phyloP scores from a whole-genome alignment of 2,888 invertebrate species.

The Trissonchulus sp. region DNA sequence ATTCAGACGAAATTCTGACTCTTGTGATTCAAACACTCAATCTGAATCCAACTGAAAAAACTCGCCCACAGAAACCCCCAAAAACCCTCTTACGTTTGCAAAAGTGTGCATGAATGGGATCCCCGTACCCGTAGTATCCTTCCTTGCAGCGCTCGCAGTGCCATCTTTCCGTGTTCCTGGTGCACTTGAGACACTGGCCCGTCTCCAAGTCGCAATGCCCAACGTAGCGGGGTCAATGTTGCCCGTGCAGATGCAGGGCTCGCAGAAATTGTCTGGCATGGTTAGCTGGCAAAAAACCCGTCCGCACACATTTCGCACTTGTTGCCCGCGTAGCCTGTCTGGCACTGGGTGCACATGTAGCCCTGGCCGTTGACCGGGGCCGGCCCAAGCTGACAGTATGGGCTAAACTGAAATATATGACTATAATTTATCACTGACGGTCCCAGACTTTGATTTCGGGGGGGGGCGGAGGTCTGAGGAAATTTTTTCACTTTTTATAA shows the following conservation, averaged over 20 bases:
- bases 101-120: too few relatives aligned
- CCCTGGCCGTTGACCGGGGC: constrained; percentile 70
- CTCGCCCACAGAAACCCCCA: too few relatives aligned
- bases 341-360: constrained; percentile 63
- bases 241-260: constrained; percentile 75
- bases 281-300: constrained; percentile 73
- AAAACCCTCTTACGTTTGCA: constrained; percentile 53
- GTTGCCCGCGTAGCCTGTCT: constrained; percentile 55
- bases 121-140: constrained; percentile 53
- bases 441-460: too few relatives aligned
- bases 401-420: constrained; percentile 64
- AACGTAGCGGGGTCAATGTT: constrained; percentile 66
- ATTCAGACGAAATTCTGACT: too few relatives aligned
- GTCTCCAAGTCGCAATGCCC: constrained; percentile 67
- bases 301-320: constrained; percentile 61
- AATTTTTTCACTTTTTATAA: too few relatives aligned
- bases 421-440: too few relatives aligned
- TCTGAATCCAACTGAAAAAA: too few relatives aligned
- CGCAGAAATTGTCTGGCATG: constrained; percentile 47
- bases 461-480: too few relatives aligned
- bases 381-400: constrained; percentile 59
- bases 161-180: constrained; percentile 67
- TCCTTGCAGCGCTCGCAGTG: constrained; percentile 61
- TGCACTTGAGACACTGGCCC: constrained; percentile 79
- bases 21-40: too few relatives aligned